Evolutionary conservation across 2,113 vertebrate species (phyloP), one percentile per base, ranked within the genome.

Genomic region (Thamnaconus septentrionalis): DNA sequence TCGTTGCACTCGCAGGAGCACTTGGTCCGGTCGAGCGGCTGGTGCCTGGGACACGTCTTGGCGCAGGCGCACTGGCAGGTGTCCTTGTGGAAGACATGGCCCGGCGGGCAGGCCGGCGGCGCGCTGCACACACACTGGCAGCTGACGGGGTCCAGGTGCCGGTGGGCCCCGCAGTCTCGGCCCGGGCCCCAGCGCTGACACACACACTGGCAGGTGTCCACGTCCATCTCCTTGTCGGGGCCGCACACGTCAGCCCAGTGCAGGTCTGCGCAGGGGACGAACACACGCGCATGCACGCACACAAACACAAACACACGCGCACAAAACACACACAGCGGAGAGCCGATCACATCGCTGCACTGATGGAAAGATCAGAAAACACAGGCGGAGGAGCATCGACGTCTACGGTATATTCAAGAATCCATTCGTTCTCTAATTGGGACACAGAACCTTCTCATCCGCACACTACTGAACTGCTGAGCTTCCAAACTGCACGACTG

Each of bases 1-100:
- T 98, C 95, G 76, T 90, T 93, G 84, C 96, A 98, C 89, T 98
- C 96, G 72, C 96, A 98, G 75, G 75, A 12, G 68, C 96, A 98
- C 66, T 94, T 97, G 68, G 87, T 89, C 69, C 89, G 93, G 82
- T 98, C 96, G 61, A 98, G 89, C 0, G 96, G 96, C 59, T 95
- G 95, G 76, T 93, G 91, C 65, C 89, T 91, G 0, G 96, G 96
- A 78, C 96, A 98, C 44, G 87, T 89, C 82, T 86, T 95, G 86
- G 79, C 91, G 64, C 96, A 98, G 3, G 86, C 72, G 83, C 96
- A 98, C 65, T 94, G 94, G 74, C 96, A 98, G 4, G 90, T 94
- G 4, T 95, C 93, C 73, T 90, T 93, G 82, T 95, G 93, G 85
- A 96, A 96, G 55, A 92, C 85, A 52, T 93, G 93, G 86, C 90